Evolutionary conservation across 2,113 vertebrate genomes (phyloP), one percentile per base, ranked within the genome.

Genomic region (Ciconia maguari): DNA sequence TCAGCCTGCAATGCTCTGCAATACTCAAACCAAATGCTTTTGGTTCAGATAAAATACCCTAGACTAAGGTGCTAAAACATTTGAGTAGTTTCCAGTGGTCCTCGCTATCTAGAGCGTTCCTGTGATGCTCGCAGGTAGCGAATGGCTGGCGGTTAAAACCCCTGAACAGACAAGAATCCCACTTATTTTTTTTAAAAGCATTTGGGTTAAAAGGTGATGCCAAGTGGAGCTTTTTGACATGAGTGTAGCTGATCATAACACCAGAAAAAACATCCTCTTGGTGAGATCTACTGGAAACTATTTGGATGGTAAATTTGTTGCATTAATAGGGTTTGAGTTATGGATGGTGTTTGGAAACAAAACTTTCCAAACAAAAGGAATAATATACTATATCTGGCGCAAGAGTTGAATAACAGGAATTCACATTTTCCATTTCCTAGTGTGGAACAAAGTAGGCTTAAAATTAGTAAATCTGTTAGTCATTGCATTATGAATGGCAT

Each of bases 251-350:
- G 36, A 9, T 69, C 17, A 2, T 12, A 38, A n/a, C 34, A 71
- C 11, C 65, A 41, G 57, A 48, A 64, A 60, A 70, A 68, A 34
- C 32, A 77, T 74, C 42, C 84, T 55, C 30, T 18, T 10, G 41
- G 54, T 94, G 94, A 90, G 92, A 74, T 19, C 87, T 88, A n/a
- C 70, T 96, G 96, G 96, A 95, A 97, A 95, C 34, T 90, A 89
- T 94, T 74, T 60, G 78, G 58, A 22, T 69, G 87, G 83, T 41
- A 26, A 20, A 76, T 62, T 36, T 27, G 54, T 34, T 54, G 62
- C 46, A 25, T 83, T 38, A 29, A 77, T 70, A 90, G 7, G 3
- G 16, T 93, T 80, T 87, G 94, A 83, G 80, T 80, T 70, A 94
- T 16, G 78, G 94, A 30, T 58, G 60, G 42, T 30, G 62, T 87